Base-by-base conservation (phyloP, 2,797 vertebrate species). In the Cetoscarus ocellatus region DNA sequence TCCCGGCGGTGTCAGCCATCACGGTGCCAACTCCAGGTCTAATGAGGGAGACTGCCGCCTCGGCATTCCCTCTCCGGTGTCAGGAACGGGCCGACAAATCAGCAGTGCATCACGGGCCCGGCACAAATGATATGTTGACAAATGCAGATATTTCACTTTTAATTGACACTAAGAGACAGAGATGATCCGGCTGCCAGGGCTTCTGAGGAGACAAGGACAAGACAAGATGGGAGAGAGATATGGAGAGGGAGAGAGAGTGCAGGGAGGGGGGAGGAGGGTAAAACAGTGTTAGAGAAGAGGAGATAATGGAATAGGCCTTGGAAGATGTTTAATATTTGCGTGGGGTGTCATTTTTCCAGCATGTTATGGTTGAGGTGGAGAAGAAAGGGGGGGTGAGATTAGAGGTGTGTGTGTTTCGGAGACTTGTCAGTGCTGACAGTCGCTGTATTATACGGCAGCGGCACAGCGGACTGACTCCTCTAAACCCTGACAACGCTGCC, bases 131-230 rank as follows among this genome's bases (percentile, higher is more conserved):
- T 97, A 95, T 97, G 96, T 97, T 98, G 96, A 98, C 98, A 98
- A 99, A 99, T 98, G 96, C 95, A 97, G 96, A 97, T 97, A 98
- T 98, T 96, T 99, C 96, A 97, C 96, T 97, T 98, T 97, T 98
- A 99, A 99, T 98, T 99, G 97, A 98, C 97, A 98, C 95, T 96
- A 97, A 98, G 95, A 96, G 96, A 96, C 92, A 88, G 93, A 91
- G 95, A 96, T 90, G 92, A 93, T 93, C 86, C 88, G 79, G 86
- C 88, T 94, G 92, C 91, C 86, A 88, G 73, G 75, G 89, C 89
- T 90, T 91, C 88, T 89, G 90, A 94, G 85, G 90, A 92, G 90
- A 93, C 85, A 92, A 88, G 88, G 84, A 85, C 73, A 80, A 88
- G 86, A 88, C 83, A 79, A 79, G 88, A 85, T 77, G 82, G 79